Conservation (phyloP, 2,113 vertebrate genomes). For the Takifugu bimaculatus region DNA sequence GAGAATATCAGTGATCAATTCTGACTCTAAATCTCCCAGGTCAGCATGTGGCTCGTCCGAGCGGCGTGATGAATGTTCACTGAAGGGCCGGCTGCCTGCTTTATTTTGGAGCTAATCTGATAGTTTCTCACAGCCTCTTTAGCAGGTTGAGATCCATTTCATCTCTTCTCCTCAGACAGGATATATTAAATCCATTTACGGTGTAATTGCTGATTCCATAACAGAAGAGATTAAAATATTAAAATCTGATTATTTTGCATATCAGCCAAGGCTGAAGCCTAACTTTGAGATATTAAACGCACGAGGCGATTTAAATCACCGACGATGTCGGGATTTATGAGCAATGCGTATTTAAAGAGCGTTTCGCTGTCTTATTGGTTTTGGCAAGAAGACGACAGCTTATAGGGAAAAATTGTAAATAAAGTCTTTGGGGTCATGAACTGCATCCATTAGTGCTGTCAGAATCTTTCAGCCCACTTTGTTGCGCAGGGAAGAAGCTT, state of each 20-base stretch:
- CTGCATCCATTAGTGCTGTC: no score
- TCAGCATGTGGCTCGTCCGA: conserved; percentile 56
- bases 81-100: conserved; percentile 24
- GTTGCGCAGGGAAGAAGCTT: no score
- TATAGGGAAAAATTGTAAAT: no score
- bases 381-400: no score
- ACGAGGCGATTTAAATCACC: background rate
- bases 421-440: no score
- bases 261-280: conserved; percentile 15
- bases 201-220: conserved; percentile 56
- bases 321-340: background rate
- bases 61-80: conserved; percentile 51
- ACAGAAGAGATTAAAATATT: conserved; percentile 57
- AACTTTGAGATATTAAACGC: conserved; percentile 16
- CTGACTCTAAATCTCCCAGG: conserved; percentile 57
- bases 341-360: no score
- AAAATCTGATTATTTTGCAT: conserved; percentile 54
- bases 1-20: conserved; percentile 61
- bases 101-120: conserved; percentile 58
- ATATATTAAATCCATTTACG: conserved; percentile 59
- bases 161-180: conserved; percentile 36
- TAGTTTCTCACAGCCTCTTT: conserved; percentile 45
- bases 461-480: no score
- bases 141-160: conserved; percentile 53
- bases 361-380: no score